Percentiles rank a stretch among this genome's conserved stretches.
These are phyloP conservation scores for Cetonia aurata DNA, from an alignment of 2,888 invertebrate species.

Conservation along the genomic window DNA sequence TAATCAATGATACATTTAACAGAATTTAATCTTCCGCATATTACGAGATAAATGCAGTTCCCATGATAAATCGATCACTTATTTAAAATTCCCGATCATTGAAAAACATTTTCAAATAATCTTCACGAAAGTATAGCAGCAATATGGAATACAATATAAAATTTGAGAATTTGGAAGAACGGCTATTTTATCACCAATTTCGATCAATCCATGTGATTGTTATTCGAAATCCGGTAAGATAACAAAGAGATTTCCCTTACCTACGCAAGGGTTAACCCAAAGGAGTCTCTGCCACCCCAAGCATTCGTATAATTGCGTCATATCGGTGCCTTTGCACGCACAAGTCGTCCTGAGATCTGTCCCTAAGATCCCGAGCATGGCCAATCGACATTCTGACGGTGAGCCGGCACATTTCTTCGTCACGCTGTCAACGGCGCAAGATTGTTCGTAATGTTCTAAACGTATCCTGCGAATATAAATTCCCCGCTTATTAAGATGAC, in stretches of 20 bases:
- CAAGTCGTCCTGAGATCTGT: constrained; percentile 91
- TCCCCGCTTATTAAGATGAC: neutral
- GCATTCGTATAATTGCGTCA: constrained; percentile 87
- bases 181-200: too few relatives aligned
- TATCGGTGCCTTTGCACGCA: constrained; percentile 88
- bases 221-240: too few relatives aligned
- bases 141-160: too few relatives aligned
- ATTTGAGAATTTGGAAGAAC: too few relatives aligned
- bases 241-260: constrained; percentile 69
- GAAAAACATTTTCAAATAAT: too few relatives aligned
- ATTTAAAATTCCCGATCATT: too few relatives aligned
- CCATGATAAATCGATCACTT: too few relatives aligned
- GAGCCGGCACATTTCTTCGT: constrained; percentile 92
- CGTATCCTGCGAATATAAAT: constrained; percentile 71
- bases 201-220: too few relatives aligned
- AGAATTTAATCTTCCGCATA: too few relatives aligned
- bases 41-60: too few relatives aligned
- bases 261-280: constrained; percentile 94
- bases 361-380: constrained; percentile 89
- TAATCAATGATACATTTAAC: too few relatives aligned
- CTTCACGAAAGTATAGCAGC: too few relatives aligned
- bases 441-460: constrained; percentile 89
- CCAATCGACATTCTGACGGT: constrained; percentile 85
- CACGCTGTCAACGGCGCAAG: constrained; percentile 90
- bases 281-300: constrained; percentile 90